phyloP scores from a whole-genome alignment of 2,888 invertebrate species.

The Chrysolina haemoptera region DNA sequence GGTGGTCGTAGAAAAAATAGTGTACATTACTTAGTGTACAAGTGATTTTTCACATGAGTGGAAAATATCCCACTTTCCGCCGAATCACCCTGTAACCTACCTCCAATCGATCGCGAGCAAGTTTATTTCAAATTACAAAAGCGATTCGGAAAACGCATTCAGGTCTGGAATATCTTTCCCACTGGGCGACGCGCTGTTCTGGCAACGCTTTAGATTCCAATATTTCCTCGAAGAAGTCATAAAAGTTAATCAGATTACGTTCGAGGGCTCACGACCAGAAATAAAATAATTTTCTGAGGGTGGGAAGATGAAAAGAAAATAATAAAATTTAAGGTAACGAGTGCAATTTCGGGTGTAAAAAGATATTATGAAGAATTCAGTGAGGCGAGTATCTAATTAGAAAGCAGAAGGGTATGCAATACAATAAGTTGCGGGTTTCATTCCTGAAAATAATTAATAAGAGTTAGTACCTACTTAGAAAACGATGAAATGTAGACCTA shows the following conservation, averaged over 20 bases:
- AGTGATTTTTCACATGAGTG: too few relatives aligned
- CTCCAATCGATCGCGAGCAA: not conserved
- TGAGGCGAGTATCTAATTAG: not conserved
- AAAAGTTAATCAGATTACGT: constrained; percentile 38
- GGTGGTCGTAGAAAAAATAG: too few relatives aligned
- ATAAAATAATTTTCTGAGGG: constrained; percentile 36
- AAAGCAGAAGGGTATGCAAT: not conserved
- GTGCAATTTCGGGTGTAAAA: constrained; percentile 31
- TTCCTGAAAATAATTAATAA: too few relatives aligned
- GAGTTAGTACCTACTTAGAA: too few relatives aligned
- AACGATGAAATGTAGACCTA: too few relatives aligned
- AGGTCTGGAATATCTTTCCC: not conserved
- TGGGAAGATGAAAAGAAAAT: constrained; percentile 23
- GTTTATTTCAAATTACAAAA: not conserved
- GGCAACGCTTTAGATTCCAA: not conserved
- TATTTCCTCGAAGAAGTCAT: constrained; percentile 24
- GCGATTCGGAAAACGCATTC: not conserved
- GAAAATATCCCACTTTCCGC: not conserved
- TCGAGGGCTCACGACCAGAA: constrained; percentile 22
- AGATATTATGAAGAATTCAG: not conserved
- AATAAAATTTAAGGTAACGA: constrained; percentile 38
- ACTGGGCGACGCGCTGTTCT: not conserved
- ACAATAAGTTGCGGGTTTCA: too few relatives aligned
- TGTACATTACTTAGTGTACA: too few relatives aligned
- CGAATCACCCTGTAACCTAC: not conserved